Evolutionary conservation across 2,888 invertebrate genomes (phyloP).

Genomic region (Congeria kusceri): DNA sequence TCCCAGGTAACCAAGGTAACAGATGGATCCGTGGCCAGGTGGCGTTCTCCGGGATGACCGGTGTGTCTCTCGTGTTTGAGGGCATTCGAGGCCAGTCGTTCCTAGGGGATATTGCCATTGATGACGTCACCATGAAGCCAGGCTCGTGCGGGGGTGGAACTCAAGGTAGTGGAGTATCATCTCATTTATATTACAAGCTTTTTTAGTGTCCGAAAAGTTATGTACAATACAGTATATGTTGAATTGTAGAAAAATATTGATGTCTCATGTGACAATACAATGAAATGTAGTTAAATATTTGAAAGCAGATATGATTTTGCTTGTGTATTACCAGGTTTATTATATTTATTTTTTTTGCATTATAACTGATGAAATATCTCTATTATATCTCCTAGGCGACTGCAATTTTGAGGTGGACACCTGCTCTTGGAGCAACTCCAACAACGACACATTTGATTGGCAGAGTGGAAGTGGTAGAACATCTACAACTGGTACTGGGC

Average conservation of each 20-base stretch:
- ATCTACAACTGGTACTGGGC: constrained; percentile 76
- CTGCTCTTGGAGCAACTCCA: constrained; percentile 76
- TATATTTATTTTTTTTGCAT: no score
- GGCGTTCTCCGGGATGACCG: constrained; percentile 46
- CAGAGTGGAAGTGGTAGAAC: constrained; percentile 71
- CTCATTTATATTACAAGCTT: no score
- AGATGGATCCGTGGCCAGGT: constrained; percentile 73
- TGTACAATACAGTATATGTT: no score
- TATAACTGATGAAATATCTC: no score
- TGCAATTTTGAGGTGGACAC: constrained; percentile 82
- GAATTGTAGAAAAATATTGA: no score
- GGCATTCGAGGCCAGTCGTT: constrained; percentile 69
- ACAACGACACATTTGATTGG: constrained; percentile 82
- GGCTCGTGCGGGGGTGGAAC: constrained; percentile 59
- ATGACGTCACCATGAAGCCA: constrained; percentile 66
- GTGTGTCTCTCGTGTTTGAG: constrained; percentile 72
- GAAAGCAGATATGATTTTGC: no score
- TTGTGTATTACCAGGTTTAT: no score
- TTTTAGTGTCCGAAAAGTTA: no score
- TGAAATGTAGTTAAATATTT: no score
- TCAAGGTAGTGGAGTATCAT: constrained; percentile 40
- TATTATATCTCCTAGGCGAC: constrained; percentile 50
- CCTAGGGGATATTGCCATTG: constrained; percentile 73
- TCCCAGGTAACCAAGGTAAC: constrained; percentile 75
- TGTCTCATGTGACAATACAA: no score